Percentiles rank a stretch among this genome's conserved stretches.
phyloP scores from a whole-genome alignment of 2,888 invertebrate genomes.

The Ctena decussata region DNA sequence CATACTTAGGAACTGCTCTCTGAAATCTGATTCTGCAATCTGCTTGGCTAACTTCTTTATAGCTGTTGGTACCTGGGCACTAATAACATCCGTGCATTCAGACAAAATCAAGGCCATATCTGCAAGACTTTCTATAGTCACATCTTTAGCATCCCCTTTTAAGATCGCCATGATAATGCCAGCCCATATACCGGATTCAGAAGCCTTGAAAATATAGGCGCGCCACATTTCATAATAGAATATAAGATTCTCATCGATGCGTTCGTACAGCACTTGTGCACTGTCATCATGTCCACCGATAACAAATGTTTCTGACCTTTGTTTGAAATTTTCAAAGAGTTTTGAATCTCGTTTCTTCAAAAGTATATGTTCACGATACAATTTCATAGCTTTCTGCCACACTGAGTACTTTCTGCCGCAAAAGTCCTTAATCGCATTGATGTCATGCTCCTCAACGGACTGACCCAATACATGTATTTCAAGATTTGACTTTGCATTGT shows the following conservation, averaged over 20 bases:
- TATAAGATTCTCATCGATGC: not conserved
- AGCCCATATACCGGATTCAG: not conserved
- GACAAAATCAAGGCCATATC: constrained; percentile 5
- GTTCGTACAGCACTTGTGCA: not conserved
- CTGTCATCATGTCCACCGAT: not conserved
- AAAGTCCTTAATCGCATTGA: not conserved
- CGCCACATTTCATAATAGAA: not conserved
- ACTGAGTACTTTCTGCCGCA: not conserved
- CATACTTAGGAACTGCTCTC: not conserved
- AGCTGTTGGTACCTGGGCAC: not conserved
- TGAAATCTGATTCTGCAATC: not conserved
- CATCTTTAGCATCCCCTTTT: not conserved
- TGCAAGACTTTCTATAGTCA: not conserved
- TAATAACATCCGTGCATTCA: not conserved
- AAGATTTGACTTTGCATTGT: not conserved
- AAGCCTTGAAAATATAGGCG: not conserved
- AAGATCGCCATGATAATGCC: not conserved
- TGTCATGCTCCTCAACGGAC: not conserved
- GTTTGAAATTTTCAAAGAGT: not conserved
- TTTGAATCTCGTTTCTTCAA: not conserved
- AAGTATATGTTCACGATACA: not conserved
- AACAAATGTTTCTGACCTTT: not conserved
- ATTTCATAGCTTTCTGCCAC: not conserved
- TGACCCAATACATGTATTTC: not conserved
- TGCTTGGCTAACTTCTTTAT: not conserved